Evolutionary conservation across 2,113 vertebrate genomes (phyloP).

Genomic region (Lasiurus borealis): DNA sequence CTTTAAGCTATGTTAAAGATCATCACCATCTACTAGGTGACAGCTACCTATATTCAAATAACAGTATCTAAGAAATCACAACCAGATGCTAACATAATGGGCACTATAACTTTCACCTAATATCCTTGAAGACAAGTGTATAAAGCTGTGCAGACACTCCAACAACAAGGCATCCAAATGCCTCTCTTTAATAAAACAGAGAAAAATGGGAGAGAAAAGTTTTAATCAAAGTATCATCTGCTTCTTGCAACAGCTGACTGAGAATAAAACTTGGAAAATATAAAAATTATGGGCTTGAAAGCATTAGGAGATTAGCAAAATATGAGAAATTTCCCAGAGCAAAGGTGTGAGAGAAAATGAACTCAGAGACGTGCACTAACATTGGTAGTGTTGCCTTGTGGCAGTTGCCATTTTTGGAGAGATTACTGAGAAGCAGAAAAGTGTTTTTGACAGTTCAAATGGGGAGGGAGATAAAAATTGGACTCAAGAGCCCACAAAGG

Average conservation of each 20-base stretch:
- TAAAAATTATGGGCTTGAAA: not conserved
- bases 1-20: not conserved
- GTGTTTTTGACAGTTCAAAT: not conserved
- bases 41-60: not conserved
- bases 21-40: not conserved
- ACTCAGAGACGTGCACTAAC: not conserved
- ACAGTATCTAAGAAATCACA: not conserved
- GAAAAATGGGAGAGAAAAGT: not conserved
- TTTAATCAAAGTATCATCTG: not conserved
- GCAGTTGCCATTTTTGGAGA: not conserved
- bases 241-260: not conserved
- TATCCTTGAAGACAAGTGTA: not conserved
- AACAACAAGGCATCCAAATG: not conserved
- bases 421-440: not conserved
- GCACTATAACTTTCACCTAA: not conserved
- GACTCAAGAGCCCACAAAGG: not conserved
- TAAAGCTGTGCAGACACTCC: not conserved
- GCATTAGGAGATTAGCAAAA: not conserved
- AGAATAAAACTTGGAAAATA: not conserved
- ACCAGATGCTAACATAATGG: not conserved
- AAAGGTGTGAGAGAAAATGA: not conserved
- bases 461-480: not conserved
- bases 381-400: not conserved
- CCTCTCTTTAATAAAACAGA: not conserved
- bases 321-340: not conserved